phyloP scores from a whole-genome alignment of 1,140 invertebrate genomes.

The Phthorimaea operculella region DNA sequence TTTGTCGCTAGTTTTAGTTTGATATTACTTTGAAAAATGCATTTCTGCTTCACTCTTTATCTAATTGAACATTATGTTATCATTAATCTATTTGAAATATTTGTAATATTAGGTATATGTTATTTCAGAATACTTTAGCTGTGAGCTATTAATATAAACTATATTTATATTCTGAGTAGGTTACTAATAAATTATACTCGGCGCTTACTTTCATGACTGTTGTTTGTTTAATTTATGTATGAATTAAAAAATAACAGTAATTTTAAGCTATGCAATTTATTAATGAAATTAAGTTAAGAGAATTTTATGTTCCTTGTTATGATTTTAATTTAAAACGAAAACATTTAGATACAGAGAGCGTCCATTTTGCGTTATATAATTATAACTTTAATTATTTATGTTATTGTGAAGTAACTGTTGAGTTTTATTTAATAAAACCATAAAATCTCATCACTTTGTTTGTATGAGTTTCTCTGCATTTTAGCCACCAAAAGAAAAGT shows the following conservation, averaged over 20 bases:
- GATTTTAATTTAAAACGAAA: constrained; percentile 16
- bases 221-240: constrained; percentile 17
- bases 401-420: constrained; percentile 57
- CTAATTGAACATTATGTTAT: background rate
- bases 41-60: constrained; percentile 24
- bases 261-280: background rate
- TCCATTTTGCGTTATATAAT: constrained; percentile 18
- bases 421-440: constrained; percentile 57
- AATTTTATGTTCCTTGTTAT: constrained; percentile 11
- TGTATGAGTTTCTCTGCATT: no score
- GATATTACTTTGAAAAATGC: constrained; percentile 20
- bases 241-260: background rate
- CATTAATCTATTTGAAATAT: background rate
- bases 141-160: background rate
- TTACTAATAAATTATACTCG: constrained; percentile 6
- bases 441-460: constrained; percentile 12
- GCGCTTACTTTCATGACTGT: constrained; percentile 25
- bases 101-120: constrained; percentile 2
- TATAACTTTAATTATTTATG: constrained; percentile 37
- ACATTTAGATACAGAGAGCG: constrained; percentile 30
- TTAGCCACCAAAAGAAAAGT: no score
- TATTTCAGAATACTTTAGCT: background rate
- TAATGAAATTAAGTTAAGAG: background rate
- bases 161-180: background rate
- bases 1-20: constrained; percentile 32